phyloP scores from a whole-genome alignment of 64 coral and sea anemone genomes.

The Actinia equina region DNA sequence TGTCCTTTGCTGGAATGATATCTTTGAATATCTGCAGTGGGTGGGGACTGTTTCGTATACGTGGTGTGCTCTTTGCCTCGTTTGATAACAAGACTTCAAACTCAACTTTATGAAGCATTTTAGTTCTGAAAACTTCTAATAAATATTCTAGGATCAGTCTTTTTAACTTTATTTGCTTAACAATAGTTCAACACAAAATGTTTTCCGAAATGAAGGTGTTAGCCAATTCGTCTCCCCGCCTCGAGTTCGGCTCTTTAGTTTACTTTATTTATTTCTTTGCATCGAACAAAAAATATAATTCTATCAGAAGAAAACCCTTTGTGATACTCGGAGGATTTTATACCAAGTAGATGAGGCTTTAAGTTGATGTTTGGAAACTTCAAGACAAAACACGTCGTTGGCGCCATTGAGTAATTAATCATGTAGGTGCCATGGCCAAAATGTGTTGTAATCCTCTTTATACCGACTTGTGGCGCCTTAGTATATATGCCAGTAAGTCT shows the following conservation, averaged over 20 bases:
- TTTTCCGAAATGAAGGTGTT: constrained; percentile 8
- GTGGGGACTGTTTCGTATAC: background rate
- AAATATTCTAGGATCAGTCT: background rate
- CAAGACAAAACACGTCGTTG: constrained; percentile 69
- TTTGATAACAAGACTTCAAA: background rate
- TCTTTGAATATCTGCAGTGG: background rate
- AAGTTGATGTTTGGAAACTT: constrained; percentile 30
- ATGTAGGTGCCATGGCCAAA: constrained; percentile 72
- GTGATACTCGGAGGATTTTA: background rate
- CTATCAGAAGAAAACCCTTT: background rate
- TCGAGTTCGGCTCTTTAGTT: background rate
- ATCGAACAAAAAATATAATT: background rate
- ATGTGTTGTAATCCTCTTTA: constrained; percentile 84
- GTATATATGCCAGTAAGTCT: constrained; percentile 4
- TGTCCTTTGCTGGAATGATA: background rate
- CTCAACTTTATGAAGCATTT: background rate
- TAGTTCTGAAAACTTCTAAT: background rate
- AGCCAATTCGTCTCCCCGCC: background rate
- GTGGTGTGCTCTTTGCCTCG: background rate
- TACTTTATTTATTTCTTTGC: background rate
- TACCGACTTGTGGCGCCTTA: constrained; percentile 13
- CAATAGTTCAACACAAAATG: background rate
- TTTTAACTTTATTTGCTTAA: background rate
- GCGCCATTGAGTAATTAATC: constrained; percentile 63
- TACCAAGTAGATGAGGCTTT: background rate